A percentile compares a stretch with the other conserved stretches of the same genome.
Evolutionary conservation across 1,140 invertebrate genomes (phyloP).

Genomic region (Calephelis virginiensis): DNA sequence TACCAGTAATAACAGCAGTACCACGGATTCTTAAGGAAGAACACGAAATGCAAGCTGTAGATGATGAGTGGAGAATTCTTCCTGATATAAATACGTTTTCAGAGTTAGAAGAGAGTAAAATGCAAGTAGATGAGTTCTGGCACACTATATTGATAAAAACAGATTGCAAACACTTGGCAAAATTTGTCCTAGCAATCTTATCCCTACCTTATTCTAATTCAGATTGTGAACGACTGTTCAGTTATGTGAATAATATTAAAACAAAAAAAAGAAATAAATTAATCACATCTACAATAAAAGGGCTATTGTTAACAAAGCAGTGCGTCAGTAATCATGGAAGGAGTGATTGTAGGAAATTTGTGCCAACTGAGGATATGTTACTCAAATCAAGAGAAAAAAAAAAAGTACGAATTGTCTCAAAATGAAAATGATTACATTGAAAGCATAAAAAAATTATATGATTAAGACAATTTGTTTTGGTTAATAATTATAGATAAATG

Average conservation of each 20-base stretch:
- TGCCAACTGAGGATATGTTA: too few species aligned
- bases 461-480: too few species aligned
- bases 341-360: too few species aligned
- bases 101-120: too few species aligned
- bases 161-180: not conserved
- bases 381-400: too few species aligned
- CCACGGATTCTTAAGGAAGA: conserved; percentile 14
- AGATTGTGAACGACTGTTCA: conserved; percentile 23
- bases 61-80: conserved; percentile 28
- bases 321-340: too few species aligned
- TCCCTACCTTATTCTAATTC: conserved; percentile 26
- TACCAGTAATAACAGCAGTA: conserved; percentile 14
- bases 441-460: too few species aligned
- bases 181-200: conserved; percentile 18
- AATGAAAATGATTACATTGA: too few species aligned
- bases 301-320: too few species aligned
- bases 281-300: too few species aligned
- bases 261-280: conserved; percentile 1
- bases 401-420: too few species aligned
- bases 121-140: conserved; percentile 21
- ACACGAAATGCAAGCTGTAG: conserved; percentile 19
- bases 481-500: too few species aligned
- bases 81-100: conserved; percentile 20
- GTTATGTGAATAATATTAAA: conserved; percentile 21
- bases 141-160: not conserved